Evolutionary conservation across 2,888 invertebrate species (phyloP).

Genomic region (Eristalis intricaria): DNA sequence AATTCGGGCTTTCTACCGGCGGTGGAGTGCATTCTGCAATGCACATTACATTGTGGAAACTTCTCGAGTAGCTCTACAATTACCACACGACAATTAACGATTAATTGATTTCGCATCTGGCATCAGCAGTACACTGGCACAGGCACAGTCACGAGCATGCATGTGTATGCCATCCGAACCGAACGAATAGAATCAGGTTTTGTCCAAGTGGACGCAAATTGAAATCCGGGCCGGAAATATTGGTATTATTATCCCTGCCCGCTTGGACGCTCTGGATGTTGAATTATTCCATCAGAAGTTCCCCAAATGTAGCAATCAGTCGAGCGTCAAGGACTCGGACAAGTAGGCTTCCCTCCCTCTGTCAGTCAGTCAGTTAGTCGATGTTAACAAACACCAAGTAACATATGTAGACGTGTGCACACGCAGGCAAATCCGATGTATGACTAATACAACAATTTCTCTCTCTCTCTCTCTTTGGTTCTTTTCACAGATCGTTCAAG

Average conservation of each 20-base stretch:
- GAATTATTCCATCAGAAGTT: constrained; percentile 62
- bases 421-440: neutral
- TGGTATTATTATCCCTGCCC: constrained; percentile 39
- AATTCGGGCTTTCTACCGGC: constrained; percentile 15
- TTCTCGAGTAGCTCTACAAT: constrained; percentile 62
- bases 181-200: constrained; percentile 32
- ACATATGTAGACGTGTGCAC: neutral
- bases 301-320: constrained; percentile 49
- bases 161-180: neutral
- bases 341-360: neutral
- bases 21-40: constrained; percentile 42
- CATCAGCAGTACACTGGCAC: neutral
- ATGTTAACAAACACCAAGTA: constrained; percentile 17
- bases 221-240: constrained; percentile 64
- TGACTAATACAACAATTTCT: constrained; percentile 33
- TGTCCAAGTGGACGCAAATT: constrained; percentile 57
- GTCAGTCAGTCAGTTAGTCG: constrained; percentile 10
- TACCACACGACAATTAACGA: constrained; percentile 74
- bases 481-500: constrained; percentile 92
- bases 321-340: constrained; percentile 31
- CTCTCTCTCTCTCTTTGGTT: constrained; percentile 37
- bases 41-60: constrained; percentile 28
- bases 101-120: constrained; percentile 73
- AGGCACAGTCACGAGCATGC: neutral
- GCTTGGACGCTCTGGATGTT: constrained; percentile 24